Base-by-base conservation (phyloP, 2,113 vertebrate genomes). In the Macquaria ambigua region DNA sequence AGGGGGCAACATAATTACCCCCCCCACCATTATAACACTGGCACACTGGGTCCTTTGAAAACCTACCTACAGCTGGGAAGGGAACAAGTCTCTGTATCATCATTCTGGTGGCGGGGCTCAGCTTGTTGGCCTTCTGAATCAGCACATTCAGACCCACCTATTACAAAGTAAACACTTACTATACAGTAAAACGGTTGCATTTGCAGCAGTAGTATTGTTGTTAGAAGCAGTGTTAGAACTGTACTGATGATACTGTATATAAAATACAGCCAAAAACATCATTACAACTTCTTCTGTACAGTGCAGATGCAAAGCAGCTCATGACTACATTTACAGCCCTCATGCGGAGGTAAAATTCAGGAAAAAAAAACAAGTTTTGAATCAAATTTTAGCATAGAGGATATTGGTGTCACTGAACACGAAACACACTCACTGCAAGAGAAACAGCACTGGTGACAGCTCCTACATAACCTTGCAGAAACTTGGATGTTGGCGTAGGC, bases 61-160 rank as follows among this genome's bases (percentile, higher is more conserved):
- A 95, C 96, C 88, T 94, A 99, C 98, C 98, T 23, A 99, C 97
- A 72, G 98, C 98, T n/a, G 98, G 98, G 89, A 99, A 99, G 0
- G 98, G 98, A 88, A 99, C 97, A 2, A 99, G 96, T 90, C 98
- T 97, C 96, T 99, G 98, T 83, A 99, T 97, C 59, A 99, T 94
- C 82, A 97, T 97, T 79, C 97, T 97, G 53, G 98, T 99, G 84
- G 97, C 96, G 0, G 98, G 98, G 28, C 95, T 98, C 91, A 98
- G 96, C 87, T 96, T 97, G 94, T 96, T 97, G 82, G 98, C 98
- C 92, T 96, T 98, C 94, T 98, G 95, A 89, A 99, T 96, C 90
- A 99, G 96, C 81, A 98, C 93, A 70, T 99, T 99, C 95, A 99
- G 95, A 91, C 98, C 98, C 89, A 99, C 98, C 98, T 99, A 72